Evolutionary conservation across 2,888 invertebrate species (phyloP).

Genomic region (Tortricodes alternella): DNA sequence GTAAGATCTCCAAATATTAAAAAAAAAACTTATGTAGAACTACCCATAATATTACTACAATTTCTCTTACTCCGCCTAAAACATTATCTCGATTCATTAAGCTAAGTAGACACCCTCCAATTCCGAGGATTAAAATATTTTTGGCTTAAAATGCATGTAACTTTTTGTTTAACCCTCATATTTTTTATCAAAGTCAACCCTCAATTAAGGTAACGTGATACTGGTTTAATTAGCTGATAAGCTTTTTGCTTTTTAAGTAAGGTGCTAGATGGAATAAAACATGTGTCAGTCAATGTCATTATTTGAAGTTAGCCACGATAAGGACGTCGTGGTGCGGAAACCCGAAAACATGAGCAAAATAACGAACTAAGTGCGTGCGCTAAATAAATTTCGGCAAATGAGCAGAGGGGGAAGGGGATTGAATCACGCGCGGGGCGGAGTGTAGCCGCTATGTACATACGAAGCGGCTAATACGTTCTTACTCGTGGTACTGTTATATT

Average conservation of each 20-base stretch:
- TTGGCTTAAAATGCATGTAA: slow-evolving; percentile 4
- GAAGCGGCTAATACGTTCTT: too few species aligned
- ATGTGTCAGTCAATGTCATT: not conserved
- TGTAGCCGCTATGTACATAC: too few species aligned
- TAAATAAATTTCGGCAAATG: too few species aligned
- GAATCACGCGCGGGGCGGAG: too few species aligned
- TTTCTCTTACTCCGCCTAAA: slow-evolving; percentile 1
- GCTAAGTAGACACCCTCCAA: slow-evolving; percentile 8
- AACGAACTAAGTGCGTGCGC: too few species aligned
- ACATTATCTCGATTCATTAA: slow-evolving; percentile 9
- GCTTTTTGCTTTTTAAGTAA: not conserved
- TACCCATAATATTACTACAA: not conserved
- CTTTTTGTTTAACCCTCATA: slow-evolving; percentile 1
- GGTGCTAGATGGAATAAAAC: not conserved
- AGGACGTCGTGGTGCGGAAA: too few species aligned
- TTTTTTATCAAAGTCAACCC: slow-evolving; percentile 38
- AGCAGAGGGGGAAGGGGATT: too few species aligned
- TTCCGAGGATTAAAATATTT: slow-evolving; percentile 7
- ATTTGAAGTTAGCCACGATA: too few species aligned
- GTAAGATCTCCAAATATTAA: not conserved
- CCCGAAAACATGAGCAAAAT: too few species aligned
- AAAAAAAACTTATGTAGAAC: not conserved
- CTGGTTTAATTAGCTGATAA: not conserved
- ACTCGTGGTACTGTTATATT: too few species aligned
- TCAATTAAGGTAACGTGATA: slow-evolving; percentile 53